phyloP scores from a whole-genome alignment of 2,888 invertebrate genomes.

The Drosophila mayaguana region DNA sequence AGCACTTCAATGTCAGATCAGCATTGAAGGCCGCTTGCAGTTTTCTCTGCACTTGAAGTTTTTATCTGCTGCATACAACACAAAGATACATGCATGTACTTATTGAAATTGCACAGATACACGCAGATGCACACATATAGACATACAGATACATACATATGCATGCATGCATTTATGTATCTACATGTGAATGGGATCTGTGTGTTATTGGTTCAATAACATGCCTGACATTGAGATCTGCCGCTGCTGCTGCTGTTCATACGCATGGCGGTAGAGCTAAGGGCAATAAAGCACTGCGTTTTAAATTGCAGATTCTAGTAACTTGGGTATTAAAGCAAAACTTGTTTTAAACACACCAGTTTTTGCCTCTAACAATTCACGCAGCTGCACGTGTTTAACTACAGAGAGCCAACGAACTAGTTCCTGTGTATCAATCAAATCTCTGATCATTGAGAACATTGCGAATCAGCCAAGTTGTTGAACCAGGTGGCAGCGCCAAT shows the following conservation, averaged over 20 bases:
- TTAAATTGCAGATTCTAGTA: slow-evolving; percentile 7
- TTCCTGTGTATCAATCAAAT: neutral
- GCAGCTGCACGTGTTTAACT: neutral
- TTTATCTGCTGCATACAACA: slow-evolving; percentile 47
- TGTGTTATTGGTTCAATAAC: slow-evolving; percentile 77
- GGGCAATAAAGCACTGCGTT: slow-evolving; percentile 1
- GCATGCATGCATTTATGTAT: slow-evolving; percentile 10
- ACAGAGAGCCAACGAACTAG: neutral
- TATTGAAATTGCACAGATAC: neutral
- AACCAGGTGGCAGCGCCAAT: slow-evolving; percentile 10
- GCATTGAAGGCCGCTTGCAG: slow-evolving; percentile 65
- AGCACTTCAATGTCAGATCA: slow-evolving; percentile 73
- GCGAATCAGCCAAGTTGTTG: too few relatives aligned
- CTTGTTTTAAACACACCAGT: neutral
- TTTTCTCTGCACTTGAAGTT: slow-evolving; percentile 50
- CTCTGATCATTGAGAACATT: neutral
- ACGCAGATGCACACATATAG: slow-evolving; percentile 9
- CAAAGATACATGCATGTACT: slow-evolving; percentile 13
- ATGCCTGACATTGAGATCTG: slow-evolving; percentile 76
- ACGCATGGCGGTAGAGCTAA: slow-evolving; percentile 64
- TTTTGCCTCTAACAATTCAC: neutral
- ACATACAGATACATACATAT: neutral
- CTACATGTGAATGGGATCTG: slow-evolving; percentile 31
- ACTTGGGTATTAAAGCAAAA: too few relatives aligned
- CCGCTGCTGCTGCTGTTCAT: slow-evolving; percentile 7